A percentile compares a stretch with the other conserved stretches of the same genome.
Evolutionary conservation across 2,888 invertebrate species (phyloP).

Genomic region (Dinocampus coccinellae): DNA sequence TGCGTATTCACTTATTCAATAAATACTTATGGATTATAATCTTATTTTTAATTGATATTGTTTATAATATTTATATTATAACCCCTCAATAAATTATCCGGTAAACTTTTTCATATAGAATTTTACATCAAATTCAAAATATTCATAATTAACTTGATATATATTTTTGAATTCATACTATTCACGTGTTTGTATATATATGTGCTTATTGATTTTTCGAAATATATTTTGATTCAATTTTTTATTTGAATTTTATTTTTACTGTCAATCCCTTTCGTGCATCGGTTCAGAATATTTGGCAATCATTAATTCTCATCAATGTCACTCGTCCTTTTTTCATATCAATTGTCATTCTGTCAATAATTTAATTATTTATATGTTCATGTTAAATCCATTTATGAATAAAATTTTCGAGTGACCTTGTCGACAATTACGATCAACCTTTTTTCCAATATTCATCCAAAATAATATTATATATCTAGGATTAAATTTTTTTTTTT

Average conservation of each 20-base stretch:
- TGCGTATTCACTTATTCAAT: neutral
- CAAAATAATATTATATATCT: neutral
- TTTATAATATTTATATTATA: neutral
- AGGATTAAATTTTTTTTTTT: too few relatives aligned
- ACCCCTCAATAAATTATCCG: conserved; percentile 14
- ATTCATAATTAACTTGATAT: neutral
- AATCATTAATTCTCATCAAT: neutral
- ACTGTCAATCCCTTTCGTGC: conserved; percentile 57
- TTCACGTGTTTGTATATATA: neutral
- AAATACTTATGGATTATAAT: neutral
- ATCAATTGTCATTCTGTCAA: neutral
- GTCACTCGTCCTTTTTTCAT: neutral
- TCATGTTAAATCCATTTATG: neutral
- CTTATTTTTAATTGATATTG: neutral
- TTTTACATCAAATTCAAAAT: conserved; percentile 8
- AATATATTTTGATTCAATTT: neutral
- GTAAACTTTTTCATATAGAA: neutral
- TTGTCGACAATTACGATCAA: neutral
- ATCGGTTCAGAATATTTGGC: conserved; percentile 44
- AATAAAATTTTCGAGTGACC: neutral
- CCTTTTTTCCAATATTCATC: conserved; percentile 3
- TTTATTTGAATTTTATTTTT: conserved; percentile 26
- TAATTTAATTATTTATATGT: neutral
- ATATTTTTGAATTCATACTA: neutral
- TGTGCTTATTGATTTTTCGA: neutral